Evolutionary conservation across 2,113 vertebrate genomes (phyloP), one percentile per base, ranked within the genome.

Genomic region (Gobius niger): DNA sequence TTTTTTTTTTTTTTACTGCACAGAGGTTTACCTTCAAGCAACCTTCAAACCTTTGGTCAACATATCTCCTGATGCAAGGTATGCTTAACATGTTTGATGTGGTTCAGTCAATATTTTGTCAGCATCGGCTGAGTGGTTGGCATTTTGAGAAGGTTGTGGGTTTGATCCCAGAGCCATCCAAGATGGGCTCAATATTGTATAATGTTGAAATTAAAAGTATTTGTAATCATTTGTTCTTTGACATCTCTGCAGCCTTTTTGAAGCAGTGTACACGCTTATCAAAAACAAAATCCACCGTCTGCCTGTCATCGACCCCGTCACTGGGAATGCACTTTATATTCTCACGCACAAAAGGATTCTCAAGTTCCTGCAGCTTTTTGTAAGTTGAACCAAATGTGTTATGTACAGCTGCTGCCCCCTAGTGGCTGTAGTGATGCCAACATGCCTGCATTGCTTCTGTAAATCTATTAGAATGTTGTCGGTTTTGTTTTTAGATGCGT

Each of bases 271-370:
- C 93, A 99, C 97, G 41, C 92, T 99, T 93, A 98, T 99, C 94
- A 99, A 96, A 95, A 99, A 99, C 92, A 99, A 97, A 94, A 99
- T 99, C 93, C 98, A 99, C 93, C 95, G 97, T 85, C 91, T 99
- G 93, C 98, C 98, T 70, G 96, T 99, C 89, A 98, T 99, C 78
- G 96, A 99, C 90, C 96, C 97, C 1, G 91, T 97, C 91, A 98
- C 96, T 70, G 98, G 98, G 88, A 99, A 99, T 78, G 96, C 96
- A 95, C 96, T 99, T 94, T 99, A 99, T 92, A 99, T 99, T 78
- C 97, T 99, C 88, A 99, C 98, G 76, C 98, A 99, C 95, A 99
- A 99, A 93, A 94, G 98, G 94, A 97, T 99, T 92, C 96, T 99
- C 90, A 98, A 98, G 93, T 99, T 99, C 90, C 96, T 99, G 85